Conservation (phyloP, 2,888 invertebrate genomes). For the Scaptomyza reducta region DNA sequence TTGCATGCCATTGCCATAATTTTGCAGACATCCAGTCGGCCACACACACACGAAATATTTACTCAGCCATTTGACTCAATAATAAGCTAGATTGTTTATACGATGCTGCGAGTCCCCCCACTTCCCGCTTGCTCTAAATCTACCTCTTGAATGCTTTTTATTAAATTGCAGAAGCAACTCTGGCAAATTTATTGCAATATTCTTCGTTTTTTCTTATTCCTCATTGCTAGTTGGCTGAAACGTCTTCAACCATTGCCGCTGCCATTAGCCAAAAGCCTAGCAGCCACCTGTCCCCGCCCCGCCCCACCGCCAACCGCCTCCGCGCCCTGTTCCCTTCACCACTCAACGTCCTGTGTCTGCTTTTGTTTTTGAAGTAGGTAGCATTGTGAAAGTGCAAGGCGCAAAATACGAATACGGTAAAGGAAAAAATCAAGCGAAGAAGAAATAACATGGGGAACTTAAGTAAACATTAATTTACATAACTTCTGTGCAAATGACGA, state of each 20-base stretch:
- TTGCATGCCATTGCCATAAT: conserved; percentile 83
- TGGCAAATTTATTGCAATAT: conserved; percentile 77
- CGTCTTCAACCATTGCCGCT: conserved; percentile 51
- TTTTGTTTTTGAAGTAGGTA: conserved; percentile 79
- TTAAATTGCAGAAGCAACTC: conserved; percentile 78
- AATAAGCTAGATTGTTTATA: conserved; percentile 76
- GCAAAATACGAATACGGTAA: conserved; percentile 44
- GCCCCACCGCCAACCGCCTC: neutral
- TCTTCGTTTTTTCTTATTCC: conserved; percentile 25
- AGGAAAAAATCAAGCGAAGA: conserved; percentile 50
- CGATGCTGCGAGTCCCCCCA: conserved; percentile 12
- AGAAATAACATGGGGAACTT: conserved; percentile 82
- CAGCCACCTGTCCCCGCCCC: conserved; percentile 21
- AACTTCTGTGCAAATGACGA: conserved; percentile 82
- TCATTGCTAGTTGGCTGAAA: conserved; percentile 7
- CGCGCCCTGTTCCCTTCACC: neutral
- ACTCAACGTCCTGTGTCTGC: conserved; percentile 57
- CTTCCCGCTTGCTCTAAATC: neutral
- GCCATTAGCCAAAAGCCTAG: conserved; percentile 65
- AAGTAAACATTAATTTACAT: conserved; percentile 84
- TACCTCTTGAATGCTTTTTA: conserved; percentile 66
- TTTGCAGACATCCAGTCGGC: conserved; percentile 46
- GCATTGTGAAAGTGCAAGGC: conserved; percentile 73
- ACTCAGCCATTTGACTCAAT: conserved; percentile 74
- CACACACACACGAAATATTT: conserved; percentile 69